Evolutionary conservation across 2,888 invertebrate species (phyloP), one percentile per base, ranked within the genome.

Genomic region (Conus canariensis): DNA sequence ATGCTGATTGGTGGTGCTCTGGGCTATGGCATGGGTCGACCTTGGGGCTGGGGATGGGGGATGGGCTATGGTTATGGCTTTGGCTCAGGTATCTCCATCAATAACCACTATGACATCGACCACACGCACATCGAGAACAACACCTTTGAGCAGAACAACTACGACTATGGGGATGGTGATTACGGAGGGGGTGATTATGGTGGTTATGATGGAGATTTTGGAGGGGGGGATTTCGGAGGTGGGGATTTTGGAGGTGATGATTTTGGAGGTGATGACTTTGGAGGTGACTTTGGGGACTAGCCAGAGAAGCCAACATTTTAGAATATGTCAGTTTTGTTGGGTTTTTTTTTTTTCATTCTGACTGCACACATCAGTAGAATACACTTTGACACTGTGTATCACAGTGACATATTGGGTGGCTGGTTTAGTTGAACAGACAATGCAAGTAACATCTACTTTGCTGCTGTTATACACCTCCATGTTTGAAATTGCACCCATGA

Each of bases 1-100:
- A 88, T 91, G 89, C 70, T 91, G 56, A 56, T 91, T n/a, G 91
- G 91, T 25, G 91, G 90, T 64, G 91, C 91, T 6, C 19, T 91
- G 64, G 91, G 91, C 30, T 91, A 91, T 74, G 90, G 91, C n/a
- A 85, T 91, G 91, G 88, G 67, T 22, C 85, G 89, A 56, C 91
- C 91, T 9, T 83, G 64, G 90, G 91, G 91, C 10, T 90, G 89
- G 80, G 91, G 91, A 6, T 90, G 85, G 67, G 90, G 90, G 12
- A 83, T 74, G 60, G 90, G 90, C 8, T 77, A 82, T 25, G 89
- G 89, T 8, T 10, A 16, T 64, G 91, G 87, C 74, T 89, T 85
- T 14, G 91, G 91, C 16, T 88, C 88, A n/a, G 88, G 90, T 60
- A 56, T 90, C 89, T 88, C 85, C 64, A 87, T 91, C 70, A 90